Percentiles rank a stretch among this genome's conserved stretches.
These are phyloP conservation scores for Vipera latastei DNA, from an alignment of 2,797 vertebrate genomes.

Conservation along the genomic window DNA sequence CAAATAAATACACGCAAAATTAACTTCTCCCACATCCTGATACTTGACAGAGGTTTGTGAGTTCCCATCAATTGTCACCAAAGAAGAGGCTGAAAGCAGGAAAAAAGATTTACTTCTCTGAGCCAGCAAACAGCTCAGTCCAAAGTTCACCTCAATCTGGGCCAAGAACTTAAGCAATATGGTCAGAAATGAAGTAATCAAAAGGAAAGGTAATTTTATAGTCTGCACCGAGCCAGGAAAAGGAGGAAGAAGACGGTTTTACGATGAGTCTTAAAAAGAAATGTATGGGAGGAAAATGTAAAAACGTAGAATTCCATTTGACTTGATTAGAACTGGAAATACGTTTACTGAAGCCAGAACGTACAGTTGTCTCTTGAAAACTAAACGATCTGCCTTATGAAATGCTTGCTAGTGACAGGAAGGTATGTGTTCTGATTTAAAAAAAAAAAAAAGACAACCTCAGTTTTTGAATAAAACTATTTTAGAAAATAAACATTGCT, in stretches of 20 bases:
- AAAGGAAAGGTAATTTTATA: not conserved
- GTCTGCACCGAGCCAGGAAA: not conserved
- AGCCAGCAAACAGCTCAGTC: conserved; percentile 11
- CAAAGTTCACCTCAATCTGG: not conserved
- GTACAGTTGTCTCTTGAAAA: not conserved
- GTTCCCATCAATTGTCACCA: not conserved
- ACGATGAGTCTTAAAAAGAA: not conserved
- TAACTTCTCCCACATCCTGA: not conserved
- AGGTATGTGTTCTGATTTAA: not conserved
- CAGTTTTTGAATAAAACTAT: not conserved
- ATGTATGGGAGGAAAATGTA: not conserved
- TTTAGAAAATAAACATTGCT: not conserved
- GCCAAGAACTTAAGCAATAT: conserved; percentile 24
- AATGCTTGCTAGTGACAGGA: conserved; percentile 9
- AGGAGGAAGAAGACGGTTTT: not conserved
- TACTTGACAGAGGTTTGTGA: not conserved
- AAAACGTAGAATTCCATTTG: not conserved
- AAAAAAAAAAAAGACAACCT: not conserved
- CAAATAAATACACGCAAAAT: not conserved
- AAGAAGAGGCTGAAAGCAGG: conserved; percentile 1
- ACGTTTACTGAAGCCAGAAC: conserved; percentile 6
- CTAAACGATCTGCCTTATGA: conserved; percentile 8
- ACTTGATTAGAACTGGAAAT: not conserved
- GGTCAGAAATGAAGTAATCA: conserved; percentile 7
- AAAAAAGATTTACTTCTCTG: not conserved